phyloP scores from a whole-genome alignment of 1,140 invertebrate species.

The Drosophila willistoni region DNA sequence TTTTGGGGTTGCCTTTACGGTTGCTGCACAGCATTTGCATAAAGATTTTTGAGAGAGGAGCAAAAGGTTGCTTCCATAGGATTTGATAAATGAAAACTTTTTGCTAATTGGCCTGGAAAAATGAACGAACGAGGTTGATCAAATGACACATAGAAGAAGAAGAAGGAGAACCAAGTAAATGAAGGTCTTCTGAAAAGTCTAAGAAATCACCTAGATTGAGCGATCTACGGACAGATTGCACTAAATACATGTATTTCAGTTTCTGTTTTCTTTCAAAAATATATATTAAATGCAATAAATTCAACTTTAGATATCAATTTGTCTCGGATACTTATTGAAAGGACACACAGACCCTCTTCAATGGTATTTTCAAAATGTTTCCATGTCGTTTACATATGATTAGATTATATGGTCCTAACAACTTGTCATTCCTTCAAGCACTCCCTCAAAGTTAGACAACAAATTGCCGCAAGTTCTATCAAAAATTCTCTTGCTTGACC shows the following conservation, averaged over 20 bases:
- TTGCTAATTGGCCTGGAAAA: slow-evolving; percentile 65
- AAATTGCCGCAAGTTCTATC: background rate
- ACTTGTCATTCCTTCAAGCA: background rate
- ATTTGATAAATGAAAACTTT: slow-evolving; percentile 63
- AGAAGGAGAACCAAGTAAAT: too few relatives aligned
- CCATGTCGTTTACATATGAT: background rate
- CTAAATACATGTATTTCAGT: too few relatives aligned
- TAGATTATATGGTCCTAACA: background rate
- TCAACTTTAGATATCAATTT: too few relatives aligned
- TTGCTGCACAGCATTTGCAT: slow-evolving; percentile 68
- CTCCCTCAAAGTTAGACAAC: background rate
- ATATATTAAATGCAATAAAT: too few relatives aligned
- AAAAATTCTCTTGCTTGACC: slow-evolving; percentile 6
- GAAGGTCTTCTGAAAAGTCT: background rate
- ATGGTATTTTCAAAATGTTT: too few relatives aligned
- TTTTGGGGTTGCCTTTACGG: slow-evolving; percentile 57
- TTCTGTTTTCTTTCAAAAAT: too few relatives aligned
- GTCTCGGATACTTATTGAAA: too few relatives aligned
- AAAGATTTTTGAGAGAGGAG: slow-evolving; percentile 24
- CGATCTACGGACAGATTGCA: too few relatives aligned
- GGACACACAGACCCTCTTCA: too few relatives aligned
- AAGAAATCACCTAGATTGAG: background rate
- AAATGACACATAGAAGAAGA: slow-evolving; percentile 19
- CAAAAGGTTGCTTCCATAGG: slow-evolving; percentile 33
- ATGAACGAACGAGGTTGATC: slow-evolving; percentile 8